phyloP scores from a whole-genome alignment of 2,888 invertebrate species.

The Caenorhabditis sp. region DNA sequence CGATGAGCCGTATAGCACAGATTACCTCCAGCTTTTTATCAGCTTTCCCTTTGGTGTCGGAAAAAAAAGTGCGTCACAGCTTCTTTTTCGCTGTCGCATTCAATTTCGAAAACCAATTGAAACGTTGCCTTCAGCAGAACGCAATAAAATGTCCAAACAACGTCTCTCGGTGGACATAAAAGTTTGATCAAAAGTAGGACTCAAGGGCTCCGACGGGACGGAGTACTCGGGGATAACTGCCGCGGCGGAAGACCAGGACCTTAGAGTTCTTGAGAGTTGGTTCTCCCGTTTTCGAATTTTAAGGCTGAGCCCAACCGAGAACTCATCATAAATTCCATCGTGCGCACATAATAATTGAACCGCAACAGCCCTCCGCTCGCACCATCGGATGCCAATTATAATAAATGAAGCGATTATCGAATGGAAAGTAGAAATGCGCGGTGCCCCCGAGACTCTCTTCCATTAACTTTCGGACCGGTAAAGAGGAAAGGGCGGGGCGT shows the following conservation, averaged over 20 bases:
- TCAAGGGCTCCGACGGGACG: neutral
- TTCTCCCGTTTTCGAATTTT: slow-evolving; percentile 13
- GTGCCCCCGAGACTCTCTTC: slow-evolving; percentile 35
- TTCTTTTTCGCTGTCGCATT: neutral
- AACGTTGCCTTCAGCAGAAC: slow-evolving; percentile 17
- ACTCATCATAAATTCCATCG: slow-evolving; percentile 57
- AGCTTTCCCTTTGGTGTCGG: neutral
- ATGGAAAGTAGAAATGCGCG: slow-evolving; percentile 10
- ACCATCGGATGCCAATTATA: slow-evolving; percentile 42
- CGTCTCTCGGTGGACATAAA: slow-evolving; percentile 8
- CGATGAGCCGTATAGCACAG: neutral
- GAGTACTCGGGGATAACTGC: slow-evolving; percentile 3
- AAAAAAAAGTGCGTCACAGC: neutral
- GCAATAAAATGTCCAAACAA: slow-evolving; percentile 34
- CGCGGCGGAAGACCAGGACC: neutral
- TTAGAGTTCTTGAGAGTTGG: neutral
- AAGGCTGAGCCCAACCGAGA: slow-evolving; percentile 8
- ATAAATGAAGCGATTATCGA: slow-evolving; percentile 60
- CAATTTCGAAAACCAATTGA: slow-evolving; percentile 33
- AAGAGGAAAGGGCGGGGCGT: slow-evolving; percentile 11
- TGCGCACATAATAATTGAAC: slow-evolving; percentile 59
- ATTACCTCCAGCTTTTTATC: too few relatives aligned
- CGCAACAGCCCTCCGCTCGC: slow-evolving; percentile 40
- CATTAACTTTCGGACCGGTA: slow-evolving; percentile 58
- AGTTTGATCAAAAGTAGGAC: slow-evolving; percentile 22